These are phyloP conservation scores for Lepidocyrtinus sp. DNA, from an alignment of 2,888 invertebrate species.

Conservation along the genomic window DNA sequence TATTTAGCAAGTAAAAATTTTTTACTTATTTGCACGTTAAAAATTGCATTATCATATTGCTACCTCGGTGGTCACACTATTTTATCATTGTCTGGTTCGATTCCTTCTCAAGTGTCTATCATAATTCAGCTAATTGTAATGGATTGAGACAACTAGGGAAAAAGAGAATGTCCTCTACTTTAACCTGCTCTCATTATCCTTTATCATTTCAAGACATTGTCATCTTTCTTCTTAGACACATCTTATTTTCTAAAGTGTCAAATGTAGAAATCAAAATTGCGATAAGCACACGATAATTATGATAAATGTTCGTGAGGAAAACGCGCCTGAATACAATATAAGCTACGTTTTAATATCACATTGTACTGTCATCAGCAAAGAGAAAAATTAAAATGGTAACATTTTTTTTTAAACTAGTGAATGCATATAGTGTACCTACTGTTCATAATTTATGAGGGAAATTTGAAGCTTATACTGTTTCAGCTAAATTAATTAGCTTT, in stretches of 20 bases:
- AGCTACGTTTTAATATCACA: not conserved
- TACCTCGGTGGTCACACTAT: no score
- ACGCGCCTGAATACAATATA: not conserved
- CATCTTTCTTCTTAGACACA: not conserved
- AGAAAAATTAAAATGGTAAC: not conserved
- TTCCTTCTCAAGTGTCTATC: no score
- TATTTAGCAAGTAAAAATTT: no score
- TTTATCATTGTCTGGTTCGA: no score
- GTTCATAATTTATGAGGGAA: not conserved
- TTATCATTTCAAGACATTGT: not conserved
- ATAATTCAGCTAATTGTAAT: slow-evolving; percentile 32
- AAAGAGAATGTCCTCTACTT: slow-evolving; percentile 24
- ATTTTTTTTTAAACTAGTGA: not conserved
- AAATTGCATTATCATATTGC: no score
- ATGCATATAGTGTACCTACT: no score
- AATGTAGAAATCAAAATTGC: not conserved
- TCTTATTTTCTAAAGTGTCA: not conserved
- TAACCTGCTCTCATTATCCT: not conserved
- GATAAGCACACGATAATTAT: not conserved
- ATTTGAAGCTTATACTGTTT: not conserved
- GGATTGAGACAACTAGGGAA: slow-evolving; percentile 22
- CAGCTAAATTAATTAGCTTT: not conserved
- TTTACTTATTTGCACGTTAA: no score
- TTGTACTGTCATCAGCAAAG: not conserved
- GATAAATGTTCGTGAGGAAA: not conserved